These are phyloP conservation scores for Emmelina monodactyla DNA, from an alignment of 2,888 invertebrate species.

Conservation along the genomic window DNA sequence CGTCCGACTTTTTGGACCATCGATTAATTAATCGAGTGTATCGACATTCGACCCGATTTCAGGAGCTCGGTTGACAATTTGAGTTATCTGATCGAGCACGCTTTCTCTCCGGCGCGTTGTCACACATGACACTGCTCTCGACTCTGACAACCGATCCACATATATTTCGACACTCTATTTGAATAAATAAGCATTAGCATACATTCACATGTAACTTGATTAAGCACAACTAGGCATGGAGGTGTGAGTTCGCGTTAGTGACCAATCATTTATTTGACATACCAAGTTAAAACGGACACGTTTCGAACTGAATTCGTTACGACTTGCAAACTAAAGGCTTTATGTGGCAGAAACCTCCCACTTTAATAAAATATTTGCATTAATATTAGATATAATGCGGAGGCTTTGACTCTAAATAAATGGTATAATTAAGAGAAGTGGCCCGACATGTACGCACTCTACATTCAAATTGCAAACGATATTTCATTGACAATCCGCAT, in stretches of 20 bases:
- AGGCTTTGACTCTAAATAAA: no score
- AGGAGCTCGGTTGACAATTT: slow-evolving; percentile 64
- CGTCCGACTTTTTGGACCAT: slow-evolving; percentile 53
- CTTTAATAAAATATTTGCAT: no score
- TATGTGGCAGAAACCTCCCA: no score
- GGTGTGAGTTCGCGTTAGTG: slow-evolving; percentile 29
- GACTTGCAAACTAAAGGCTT: no score
- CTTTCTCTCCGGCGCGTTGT: slow-evolving; percentile 50
- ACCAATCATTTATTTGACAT: slow-evolving; percentile 32
- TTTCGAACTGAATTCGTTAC: no score
- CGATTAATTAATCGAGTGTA: slow-evolving; percentile 65
- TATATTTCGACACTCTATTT: slow-evolving; percentile 58
- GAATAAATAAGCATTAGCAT: slow-evolving; percentile 55
- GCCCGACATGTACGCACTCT: slow-evolving; percentile 37
- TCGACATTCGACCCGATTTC: slow-evolving; percentile 66
- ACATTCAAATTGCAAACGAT: slow-evolving; percentile 35
- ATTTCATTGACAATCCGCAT: slow-evolving; percentile 24
- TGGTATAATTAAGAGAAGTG: slow-evolving; percentile 35
- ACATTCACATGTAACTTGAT: slow-evolving; percentile 33
- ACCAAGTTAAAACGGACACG: no score
- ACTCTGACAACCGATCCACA: slow-evolving; percentile 42
- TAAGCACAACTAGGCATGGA: slow-evolving; percentile 36
- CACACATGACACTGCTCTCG: slow-evolving; percentile 27
- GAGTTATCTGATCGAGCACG: slow-evolving; percentile 65
- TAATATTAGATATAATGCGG: no score